Percentiles rank a stretch among this genome's conserved stretches.
These are phyloP conservation scores for Macropus fuliginosus DNA, from an alignment of 2,797 vertebrate genomes.

Conservation along the genomic window DNA sequence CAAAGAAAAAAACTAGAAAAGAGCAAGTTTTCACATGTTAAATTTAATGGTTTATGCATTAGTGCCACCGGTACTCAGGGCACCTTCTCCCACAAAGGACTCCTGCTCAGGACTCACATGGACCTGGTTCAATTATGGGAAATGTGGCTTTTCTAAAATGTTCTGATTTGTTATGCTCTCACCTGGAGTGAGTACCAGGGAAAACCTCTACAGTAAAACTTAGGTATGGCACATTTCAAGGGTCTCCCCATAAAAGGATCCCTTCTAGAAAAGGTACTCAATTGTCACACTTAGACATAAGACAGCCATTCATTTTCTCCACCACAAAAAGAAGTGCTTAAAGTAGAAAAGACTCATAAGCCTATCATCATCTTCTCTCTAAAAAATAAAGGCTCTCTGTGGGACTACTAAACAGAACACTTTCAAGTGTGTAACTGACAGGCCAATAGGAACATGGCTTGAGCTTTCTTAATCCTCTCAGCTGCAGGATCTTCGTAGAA, in stretches of 20 bases:
- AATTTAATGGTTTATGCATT: slow-evolving; percentile 17
- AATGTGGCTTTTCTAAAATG: background rate
- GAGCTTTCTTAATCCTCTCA: background rate
- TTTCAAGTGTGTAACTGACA: background rate
- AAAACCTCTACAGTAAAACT: background rate
- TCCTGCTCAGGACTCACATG: background rate
- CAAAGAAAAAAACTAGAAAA: background rate
- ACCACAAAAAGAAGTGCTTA: background rate
- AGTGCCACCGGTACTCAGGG: background rate
- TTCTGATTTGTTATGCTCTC: background rate
- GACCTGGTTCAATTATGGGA: background rate
- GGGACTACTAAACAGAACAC: background rate
- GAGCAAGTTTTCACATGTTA: background rate
- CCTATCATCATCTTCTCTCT: background rate
- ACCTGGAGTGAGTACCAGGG: background rate
- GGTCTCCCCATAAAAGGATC: background rate
- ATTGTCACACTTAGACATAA: background rate
- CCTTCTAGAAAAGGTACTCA: background rate
- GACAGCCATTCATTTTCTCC: background rate
- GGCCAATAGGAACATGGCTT: background rate
- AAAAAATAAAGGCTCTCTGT: background rate
- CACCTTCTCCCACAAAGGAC: background rate
- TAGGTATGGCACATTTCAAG: background rate
- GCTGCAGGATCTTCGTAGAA: background rate
- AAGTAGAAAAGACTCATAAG: background rate